A percentile compares a stretch with the other conserved stretches of the same genome.
phyloP scores from a whole-genome alignment of 2,113 vertebrate genomes.

The Penelope pileata region DNA sequence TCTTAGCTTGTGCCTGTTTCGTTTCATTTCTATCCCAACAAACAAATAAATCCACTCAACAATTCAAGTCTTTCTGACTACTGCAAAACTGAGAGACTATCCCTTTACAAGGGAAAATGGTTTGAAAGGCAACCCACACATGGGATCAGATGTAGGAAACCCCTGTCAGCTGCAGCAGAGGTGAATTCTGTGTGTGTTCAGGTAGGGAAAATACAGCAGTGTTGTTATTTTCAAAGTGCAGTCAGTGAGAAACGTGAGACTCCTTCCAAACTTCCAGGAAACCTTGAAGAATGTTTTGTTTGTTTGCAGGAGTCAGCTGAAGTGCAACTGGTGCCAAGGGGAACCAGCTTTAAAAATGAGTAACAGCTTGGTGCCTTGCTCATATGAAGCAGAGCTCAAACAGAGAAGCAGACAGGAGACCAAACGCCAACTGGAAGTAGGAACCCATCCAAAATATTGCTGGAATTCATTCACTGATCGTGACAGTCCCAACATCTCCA shows the following conservation, averaged over 20 bases:
- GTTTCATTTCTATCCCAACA: not conserved
- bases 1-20: not conserved
- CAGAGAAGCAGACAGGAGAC: not conserved
- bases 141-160: not conserved
- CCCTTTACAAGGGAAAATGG: not conserved
- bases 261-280: not conserved
- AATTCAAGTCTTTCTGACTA: not conserved
- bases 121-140: not conserved
- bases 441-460: slow-evolving; percentile 38
- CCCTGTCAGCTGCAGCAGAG: not conserved
- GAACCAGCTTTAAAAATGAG: slow-evolving; percentile 30
- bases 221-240: not conserved
- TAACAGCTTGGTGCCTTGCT: not conserved
- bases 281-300: not conserved
- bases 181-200: not conserved
- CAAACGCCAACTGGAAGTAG: not conserved
- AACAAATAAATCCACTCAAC: slow-evolving; percentile 1
- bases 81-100: not conserved
- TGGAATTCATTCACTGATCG: not conserved
- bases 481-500: not conserved
- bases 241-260: not conserved
- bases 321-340: slow-evolving; percentile 2
- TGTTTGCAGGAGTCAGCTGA: slow-evolving; percentile 46
- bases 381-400: not conserved
- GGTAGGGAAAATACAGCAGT: not conserved